Evolutionary conservation across 2,797 vertebrate genomes (phyloP).

Genomic region (Hippocampus kuda): DNA sequence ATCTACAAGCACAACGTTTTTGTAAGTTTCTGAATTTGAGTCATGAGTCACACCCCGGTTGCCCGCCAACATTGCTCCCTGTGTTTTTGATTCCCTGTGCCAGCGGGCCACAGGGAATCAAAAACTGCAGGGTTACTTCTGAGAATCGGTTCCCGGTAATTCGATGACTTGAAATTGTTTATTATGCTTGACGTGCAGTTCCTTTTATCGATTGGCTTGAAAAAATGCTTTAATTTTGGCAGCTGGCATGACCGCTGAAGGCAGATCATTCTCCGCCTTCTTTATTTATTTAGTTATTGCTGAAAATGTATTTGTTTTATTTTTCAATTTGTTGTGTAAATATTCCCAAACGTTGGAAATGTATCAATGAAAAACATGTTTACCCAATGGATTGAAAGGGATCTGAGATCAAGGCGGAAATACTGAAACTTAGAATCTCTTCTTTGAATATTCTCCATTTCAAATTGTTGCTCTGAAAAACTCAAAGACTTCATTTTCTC

Average conservation of each 20-base stretch:
- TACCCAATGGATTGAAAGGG: too few species aligned
- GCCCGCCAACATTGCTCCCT: constrained; percentile 8
- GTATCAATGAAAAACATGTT: too few species aligned
- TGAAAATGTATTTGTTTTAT: too few species aligned
- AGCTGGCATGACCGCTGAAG: not conserved
- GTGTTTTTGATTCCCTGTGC: too few species aligned
- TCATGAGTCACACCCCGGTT: constrained; percentile 35
- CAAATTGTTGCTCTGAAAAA: too few species aligned
- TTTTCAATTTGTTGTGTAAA: too few species aligned
- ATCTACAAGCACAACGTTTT: constrained; percentile 3
- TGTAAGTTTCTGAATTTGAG: constrained; percentile 31
- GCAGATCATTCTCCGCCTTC: not conserved
- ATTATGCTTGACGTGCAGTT: not conserved
- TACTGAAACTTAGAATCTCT: too few species aligned
- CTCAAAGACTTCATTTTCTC: too few species aligned
- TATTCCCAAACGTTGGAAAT: too few species aligned
- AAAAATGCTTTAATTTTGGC: not conserved
- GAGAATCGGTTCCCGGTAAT: not conserved
- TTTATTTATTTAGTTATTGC: not conserved
- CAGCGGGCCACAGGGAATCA: too few species aligned
- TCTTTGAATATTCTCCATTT: too few species aligned
- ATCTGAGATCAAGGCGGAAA: too few species aligned
- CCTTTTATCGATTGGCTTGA: not conserved
- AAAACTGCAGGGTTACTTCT: not conserved
- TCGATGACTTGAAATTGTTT: not conserved